phyloP scores from a whole-genome alignment of 2,113 vertebrate species.

The Sander lucioperca region DNA sequence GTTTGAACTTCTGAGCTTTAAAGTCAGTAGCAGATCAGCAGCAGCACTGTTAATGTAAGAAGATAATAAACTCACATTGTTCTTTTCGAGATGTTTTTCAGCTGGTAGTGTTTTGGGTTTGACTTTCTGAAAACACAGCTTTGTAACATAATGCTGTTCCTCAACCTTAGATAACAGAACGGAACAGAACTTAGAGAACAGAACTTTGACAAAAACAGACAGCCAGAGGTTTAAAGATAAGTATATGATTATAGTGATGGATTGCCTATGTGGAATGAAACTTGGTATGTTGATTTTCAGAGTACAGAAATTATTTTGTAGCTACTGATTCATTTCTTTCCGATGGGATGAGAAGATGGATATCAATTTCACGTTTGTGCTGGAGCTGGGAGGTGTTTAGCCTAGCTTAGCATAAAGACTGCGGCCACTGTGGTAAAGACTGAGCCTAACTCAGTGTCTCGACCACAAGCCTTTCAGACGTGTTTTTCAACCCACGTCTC shows the following conservation, averaged over 20 bases:
- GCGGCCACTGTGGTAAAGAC: too few species aligned
- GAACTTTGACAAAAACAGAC: background rate
- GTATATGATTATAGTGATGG: background rate
- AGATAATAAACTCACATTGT: background rate
- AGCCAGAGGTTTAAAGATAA: background rate
- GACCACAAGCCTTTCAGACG: too few species aligned
- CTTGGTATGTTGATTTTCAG: background rate
- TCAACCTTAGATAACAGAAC: background rate
- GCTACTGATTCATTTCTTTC: background rate
- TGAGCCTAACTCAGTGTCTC: too few species aligned
- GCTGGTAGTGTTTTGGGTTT: background rate
- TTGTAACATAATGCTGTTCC: background rate
- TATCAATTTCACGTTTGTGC: too few species aligned
- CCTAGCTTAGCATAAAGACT: background rate
- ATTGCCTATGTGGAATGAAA: background rate
- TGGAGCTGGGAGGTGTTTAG: background rate
- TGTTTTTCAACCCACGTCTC: too few species aligned
- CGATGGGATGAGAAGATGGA: background rate
- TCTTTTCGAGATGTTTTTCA: constrained; percentile 13
- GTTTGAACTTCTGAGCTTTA: constrained; percentile 9
- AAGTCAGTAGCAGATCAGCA: background rate
- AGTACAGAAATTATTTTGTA: background rate
- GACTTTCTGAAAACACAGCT: background rate
- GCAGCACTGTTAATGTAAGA: constrained; percentile 16
- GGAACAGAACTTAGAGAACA: too few species aligned